phyloP scores from a whole-genome alignment of 2,888 invertebrate genomes.

The Trisateles emortualis region DNA sequence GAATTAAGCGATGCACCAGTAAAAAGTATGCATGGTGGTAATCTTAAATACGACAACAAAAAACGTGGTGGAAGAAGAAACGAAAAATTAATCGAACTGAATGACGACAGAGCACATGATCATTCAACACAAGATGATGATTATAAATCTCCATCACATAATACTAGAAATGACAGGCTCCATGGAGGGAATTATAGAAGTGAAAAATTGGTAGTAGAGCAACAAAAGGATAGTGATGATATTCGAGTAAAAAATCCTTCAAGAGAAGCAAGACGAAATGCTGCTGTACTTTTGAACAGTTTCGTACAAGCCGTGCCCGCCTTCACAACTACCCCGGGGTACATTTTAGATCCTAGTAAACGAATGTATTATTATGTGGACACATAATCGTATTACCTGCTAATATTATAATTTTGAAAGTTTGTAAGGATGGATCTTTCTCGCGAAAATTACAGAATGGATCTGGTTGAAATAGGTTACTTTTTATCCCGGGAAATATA shows the following conservation, averaged over 20 bases:
- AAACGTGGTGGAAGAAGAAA: conserved; percentile 51
- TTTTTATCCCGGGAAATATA: too few relatives aligned
- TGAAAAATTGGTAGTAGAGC: conserved; percentile 60
- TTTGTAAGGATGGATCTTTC: too few relatives aligned
- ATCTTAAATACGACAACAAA: conserved; percentile 54
- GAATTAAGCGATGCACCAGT: conserved; percentile 53
- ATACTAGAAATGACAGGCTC: conserved; percentile 55
- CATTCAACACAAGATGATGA: conserved; percentile 47
- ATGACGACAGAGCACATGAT: conserved; percentile 58
- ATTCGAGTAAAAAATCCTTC: conserved; percentile 42
- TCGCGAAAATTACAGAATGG: too few relatives aligned
- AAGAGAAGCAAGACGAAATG: conserved; percentile 55
- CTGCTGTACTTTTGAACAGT: conserved; percentile 71
- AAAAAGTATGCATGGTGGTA: conserved; percentile 64
- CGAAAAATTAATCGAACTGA: conserved; percentile 69
- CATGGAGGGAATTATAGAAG: conserved; percentile 82
- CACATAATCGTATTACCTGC: too few relatives aligned
- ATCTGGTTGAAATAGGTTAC: too few relatives aligned
- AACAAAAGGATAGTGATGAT: conserved; percentile 34
- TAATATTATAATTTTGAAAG: neutral
- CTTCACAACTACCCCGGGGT: conserved; percentile 72
- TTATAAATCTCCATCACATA: conserved; percentile 51
- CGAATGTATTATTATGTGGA: conserved; percentile 84
- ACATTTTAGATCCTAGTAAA: conserved; percentile 82
- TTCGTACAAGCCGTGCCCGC: conserved; percentile 75